Percentiles rank a stretch among this genome's conserved stretches.
phyloP scores from a whole-genome alignment of 2,888 invertebrate genomes.

The Onchidella celtica region DNA sequence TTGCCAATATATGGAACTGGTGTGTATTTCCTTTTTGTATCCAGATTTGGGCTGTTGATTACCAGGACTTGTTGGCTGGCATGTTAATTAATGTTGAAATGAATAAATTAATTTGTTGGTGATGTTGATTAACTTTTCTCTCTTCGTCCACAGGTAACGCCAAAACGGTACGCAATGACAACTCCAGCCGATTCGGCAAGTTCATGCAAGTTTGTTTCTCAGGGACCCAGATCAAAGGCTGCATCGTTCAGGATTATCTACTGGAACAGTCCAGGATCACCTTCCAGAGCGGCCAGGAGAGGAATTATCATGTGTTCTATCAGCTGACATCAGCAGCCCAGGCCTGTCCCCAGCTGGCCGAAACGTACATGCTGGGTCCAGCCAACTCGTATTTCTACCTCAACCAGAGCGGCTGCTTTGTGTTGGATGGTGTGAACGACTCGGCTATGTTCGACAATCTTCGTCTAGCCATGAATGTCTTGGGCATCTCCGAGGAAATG shows the following conservation, averaged over 20 bases:
- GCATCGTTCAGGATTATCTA: slow-evolving; percentile 88
- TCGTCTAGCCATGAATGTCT: slow-evolving; percentile 73
- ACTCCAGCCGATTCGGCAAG: slow-evolving; percentile 97
- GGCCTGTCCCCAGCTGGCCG: slow-evolving; percentile 65
- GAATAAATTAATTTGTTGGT: no score
- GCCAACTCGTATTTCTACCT: slow-evolving; percentile 70
- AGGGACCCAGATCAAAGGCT: slow-evolving; percentile 80
- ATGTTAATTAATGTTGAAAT: no score
- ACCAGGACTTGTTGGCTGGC: no score
- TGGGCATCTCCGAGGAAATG: slow-evolving; percentile 70
- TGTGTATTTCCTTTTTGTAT: no score
- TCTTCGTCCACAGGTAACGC: slow-evolving; percentile 93
- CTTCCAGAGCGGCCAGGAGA: slow-evolving; percentile 91
- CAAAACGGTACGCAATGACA: slow-evolving; percentile 96
- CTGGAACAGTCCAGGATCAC: slow-evolving; percentile 94
- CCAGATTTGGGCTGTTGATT: no score
- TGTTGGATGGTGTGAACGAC: slow-evolving; percentile 70
- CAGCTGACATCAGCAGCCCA: slow-evolving; percentile 88
- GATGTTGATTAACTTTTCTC: no score
- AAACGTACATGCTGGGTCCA: slow-evolving; percentile 64
- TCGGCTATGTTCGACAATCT: slow-evolving; percentile 71
- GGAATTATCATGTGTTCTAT: slow-evolving; percentile 98
- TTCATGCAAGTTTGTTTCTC: slow-evolving; percentile 96
- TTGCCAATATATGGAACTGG: no score
- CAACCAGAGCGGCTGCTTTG: slow-evolving; percentile 73